Evolutionary conservation across 1,140 invertebrate species (phyloP), one percentile per base, ranked within the genome.

Genomic region (Gonioctena quinquepunctata): DNA sequence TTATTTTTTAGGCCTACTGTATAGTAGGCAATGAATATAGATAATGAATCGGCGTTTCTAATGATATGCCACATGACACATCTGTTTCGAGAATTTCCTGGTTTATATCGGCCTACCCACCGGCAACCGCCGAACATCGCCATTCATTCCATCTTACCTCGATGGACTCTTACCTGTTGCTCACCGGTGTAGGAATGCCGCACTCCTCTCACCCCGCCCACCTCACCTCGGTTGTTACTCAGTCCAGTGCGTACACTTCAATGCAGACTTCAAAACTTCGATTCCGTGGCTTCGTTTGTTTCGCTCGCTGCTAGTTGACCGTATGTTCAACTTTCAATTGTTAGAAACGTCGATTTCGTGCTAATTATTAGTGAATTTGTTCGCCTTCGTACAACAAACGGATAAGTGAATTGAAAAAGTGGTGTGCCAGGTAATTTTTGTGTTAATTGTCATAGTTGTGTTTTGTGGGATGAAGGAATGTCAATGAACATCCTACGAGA

Each of bases 161-260:
- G 70, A 27, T 65, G 73, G 62, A 19, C 18, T 66, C 66, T 66
- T 74, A 74, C 73, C 69, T 72, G 73, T 67, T 62, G 66, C 64
- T 69, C 59, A 61, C 23, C 59, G 54, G 59, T 62, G 69, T 73
- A 76, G 73, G 76, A 77, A 77, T 77, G 73, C 70, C 68, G 33
- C 42, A 57, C 63, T 54, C 75, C 73, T 71, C 75, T 75, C 59
- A 66, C 77, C 66, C 69, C 69, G 54, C 75, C 66, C 48, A 59
- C 68, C 75, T 62, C 48, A 59, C 68, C 64, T 22, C 63, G 16
- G 25, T 22, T 19, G 54, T 57, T 57, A 57, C 54, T 57, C 0
- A 21, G 54, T 22, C 21, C 54, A 22, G 33, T 23, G 54, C 25
- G 21, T 57, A 57, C 54, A 23, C 54, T 57, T 23, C 22, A 57